Base-by-base conservation (phyloP, 2,797 vertebrate species). In the Lagodon rhomboides region DNA sequence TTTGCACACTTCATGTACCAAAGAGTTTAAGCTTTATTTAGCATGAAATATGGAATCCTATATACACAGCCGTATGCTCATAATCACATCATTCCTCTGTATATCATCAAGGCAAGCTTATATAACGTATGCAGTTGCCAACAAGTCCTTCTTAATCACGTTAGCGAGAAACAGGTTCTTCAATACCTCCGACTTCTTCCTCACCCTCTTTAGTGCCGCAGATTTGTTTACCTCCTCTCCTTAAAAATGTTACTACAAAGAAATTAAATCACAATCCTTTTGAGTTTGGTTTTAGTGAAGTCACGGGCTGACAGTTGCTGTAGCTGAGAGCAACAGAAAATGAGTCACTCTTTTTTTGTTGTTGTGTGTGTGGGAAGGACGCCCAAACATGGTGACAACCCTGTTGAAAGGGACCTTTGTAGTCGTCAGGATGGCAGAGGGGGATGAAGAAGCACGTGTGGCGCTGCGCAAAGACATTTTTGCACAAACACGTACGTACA, bases 41-140 rank as follows among this genome's bases (percentile, higher is more conserved):
- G 73, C 71, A 74, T 87, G 68, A 79, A 87, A 79, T 65, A 69
- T 74, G 58, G 47, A 77, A 75, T 81, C 67, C 61, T 82, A 81
- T 85, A 60, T 51, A 49, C 62, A 71, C 34, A 67, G 62, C 68
- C 27, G 22, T 55, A 66, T 59, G 56, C 50, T 75, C 50, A 69
- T 77, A 84, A 81, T 80, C 77, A 60, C 83, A 73, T 80, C 23
- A 73, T 78, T 74, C 56, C 58, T 78, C 77, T 59, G 53, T 71
- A 78, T 76, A 80, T 81, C 43, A 75, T 74, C 67, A 74, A 75
- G 75, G 59, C 73, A 53, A 67, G 63, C 41, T 82, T 74, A 79
- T 50, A 51, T 80, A 82, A 87, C 25, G 15, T 20, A 61, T 20
- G 51, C 67, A 61, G 69, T 80, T 75, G 74, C 82, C 84, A 88